Evolutionary conservation across 1,140 invertebrate genomes (phyloP).

Genomic region (Plectus sambesii): DNA sequence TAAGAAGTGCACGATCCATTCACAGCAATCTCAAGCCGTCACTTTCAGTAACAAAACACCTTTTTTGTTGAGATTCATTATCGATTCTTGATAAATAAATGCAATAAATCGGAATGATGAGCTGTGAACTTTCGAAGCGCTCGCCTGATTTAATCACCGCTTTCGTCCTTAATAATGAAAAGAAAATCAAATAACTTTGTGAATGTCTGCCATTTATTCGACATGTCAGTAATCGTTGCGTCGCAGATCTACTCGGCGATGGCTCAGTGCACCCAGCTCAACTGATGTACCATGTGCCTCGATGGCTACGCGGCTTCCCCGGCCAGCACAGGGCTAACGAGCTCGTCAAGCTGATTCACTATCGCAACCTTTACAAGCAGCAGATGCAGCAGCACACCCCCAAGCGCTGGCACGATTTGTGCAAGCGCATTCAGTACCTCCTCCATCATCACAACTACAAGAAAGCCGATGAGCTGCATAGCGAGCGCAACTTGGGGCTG

Average conservation of each 20-base stretch:
- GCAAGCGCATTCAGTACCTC: constrained; percentile 42
- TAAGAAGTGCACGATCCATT: too few species aligned
- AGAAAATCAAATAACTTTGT: too few species aligned
- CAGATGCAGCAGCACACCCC: constrained; percentile 39
- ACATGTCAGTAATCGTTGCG: too few species aligned
- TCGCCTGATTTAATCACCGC: too few species aligned
- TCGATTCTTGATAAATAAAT: too few species aligned
- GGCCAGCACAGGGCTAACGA: constrained; percentile 42
- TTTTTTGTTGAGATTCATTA: too few species aligned
- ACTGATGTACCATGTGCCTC: constrained; percentile 40
- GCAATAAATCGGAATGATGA: too few species aligned
- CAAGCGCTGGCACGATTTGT: constrained; percentile 40
- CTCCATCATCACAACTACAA: constrained; percentile 44
- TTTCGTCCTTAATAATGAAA: too few species aligned
- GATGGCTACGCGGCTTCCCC: constrained; percentile 43
- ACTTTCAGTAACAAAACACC: too few species aligned
- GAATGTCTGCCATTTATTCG: too few species aligned
- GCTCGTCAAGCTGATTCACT: constrained; percentile 42
- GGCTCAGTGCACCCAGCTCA: constrained; percentile 41
- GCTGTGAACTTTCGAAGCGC: too few species aligned
- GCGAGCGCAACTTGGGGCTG: constrained; percentile 36
- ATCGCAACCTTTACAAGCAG: constrained; percentile 41
- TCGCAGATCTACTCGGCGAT: constrained; percentile 37
- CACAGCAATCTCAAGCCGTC: too few species aligned
- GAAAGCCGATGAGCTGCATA: constrained; percentile 37